These are phyloP conservation scores for Chionis minor DNA, from an alignment of 2,113 vertebrate species.

Conservation along the genomic window DNA sequence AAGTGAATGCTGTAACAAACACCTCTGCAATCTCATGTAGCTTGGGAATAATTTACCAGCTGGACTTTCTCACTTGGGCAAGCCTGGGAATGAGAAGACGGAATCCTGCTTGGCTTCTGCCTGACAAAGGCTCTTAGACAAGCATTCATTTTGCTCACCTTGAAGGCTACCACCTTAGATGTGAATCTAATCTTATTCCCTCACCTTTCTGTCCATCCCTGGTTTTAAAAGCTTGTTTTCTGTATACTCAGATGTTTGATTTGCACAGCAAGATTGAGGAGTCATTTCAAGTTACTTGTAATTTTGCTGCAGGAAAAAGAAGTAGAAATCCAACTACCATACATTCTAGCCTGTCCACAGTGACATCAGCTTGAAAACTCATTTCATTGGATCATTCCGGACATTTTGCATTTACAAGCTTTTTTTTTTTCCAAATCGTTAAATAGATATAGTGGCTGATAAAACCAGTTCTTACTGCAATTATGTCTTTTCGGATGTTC, in stretches of 20 bases:
- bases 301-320: conserved; percentile 32
- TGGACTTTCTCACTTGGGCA: background rate
- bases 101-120: background rate
- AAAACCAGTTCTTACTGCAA: conserved; percentile 27
- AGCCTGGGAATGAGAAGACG: background rate
- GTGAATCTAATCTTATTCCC: background rate
- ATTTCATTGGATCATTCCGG: conserved; percentile 49
- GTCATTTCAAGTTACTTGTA: conserved; percentile 41
- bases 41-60: background rate
- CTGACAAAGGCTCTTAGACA: conserved; percentile 54
- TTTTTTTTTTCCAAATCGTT: background rate
- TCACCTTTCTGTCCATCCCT: background rate
- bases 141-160: conserved; percentile 59
- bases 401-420: conserved; percentile 29
- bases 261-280: background rate
- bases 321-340: conserved; percentile 31
- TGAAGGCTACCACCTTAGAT: conserved; percentile 47
- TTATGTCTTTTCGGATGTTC: conserved; percentile 28
- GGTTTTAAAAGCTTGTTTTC: conserved; percentile 21
- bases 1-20: background rate
- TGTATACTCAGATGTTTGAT: conserved; percentile 27
- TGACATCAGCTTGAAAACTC: conserved; percentile 70
- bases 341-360: conserved; percentile 26
- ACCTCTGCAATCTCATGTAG: background rate
- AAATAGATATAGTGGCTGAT: conserved; percentile 2